These are phyloP conservation scores for Gobius niger DNA, from an alignment of 2,113 vertebrate species.

Conservation along the genomic window DNA sequence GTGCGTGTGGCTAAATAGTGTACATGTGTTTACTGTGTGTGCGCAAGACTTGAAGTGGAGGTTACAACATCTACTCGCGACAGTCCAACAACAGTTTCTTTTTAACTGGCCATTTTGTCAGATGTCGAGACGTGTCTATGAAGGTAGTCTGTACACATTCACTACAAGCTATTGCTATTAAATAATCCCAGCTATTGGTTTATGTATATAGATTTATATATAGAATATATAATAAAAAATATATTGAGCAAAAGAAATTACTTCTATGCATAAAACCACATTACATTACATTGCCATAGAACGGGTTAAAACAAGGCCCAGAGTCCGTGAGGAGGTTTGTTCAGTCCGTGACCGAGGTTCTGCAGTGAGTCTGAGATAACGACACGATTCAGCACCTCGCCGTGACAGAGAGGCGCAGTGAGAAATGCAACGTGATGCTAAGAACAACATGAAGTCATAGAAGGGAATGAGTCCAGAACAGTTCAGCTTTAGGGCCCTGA, in stretches of 20 bases:
- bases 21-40: slow-evolving; percentile 39
- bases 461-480: slow-evolving; percentile 50
- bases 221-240: slow-evolving; percentile 83
- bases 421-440: slow-evolving; percentile 30
- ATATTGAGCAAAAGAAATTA: slow-evolving; percentile 75
- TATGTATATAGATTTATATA: slow-evolving; percentile 81
- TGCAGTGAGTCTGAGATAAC: slow-evolving; percentile 36
- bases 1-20: slow-evolving; percentile 36
- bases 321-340: slow-evolving; percentile 38
- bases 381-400: slow-evolving; percentile 26
- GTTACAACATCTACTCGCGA: slow-evolving; percentile 68
- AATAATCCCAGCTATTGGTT: slow-evolving; percentile 84
- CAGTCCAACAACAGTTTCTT: slow-evolving; percentile 61
- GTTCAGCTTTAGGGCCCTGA: slow-evolving; percentile 48
- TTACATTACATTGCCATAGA: slow-evolving; percentile 72
- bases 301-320: slow-evolving; percentile 61
- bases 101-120: slow-evolving; percentile 86
- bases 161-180: slow-evolving; percentile 95
- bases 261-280: slow-evolving; percentile 77
- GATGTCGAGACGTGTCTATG: slow-evolving; percentile 82
- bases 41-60: slow-evolving; percentile 60
- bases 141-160: slow-evolving; percentile 84
- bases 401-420: slow-evolving; percentile 20
- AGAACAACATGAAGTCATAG: slow-evolving; percentile 27
- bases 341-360: slow-evolving; percentile 41